Evolutionary conservation across 1,140 invertebrate genomes (phyloP).

Genomic region (Drosophila bipectinata): DNA sequence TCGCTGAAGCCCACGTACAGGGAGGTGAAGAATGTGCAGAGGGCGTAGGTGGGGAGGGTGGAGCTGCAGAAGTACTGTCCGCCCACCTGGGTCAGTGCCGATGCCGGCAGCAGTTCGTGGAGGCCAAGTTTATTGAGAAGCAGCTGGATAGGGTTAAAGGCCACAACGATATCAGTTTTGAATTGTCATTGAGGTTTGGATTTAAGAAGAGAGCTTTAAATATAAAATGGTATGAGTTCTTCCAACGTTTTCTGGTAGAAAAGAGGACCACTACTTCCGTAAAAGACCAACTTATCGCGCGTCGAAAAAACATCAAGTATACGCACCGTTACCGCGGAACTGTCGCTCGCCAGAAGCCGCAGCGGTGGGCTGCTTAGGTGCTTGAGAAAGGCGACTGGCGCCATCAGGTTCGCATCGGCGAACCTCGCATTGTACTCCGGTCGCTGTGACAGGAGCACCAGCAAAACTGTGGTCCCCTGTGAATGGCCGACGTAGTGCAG

Average conservation of each 20-base stretch:
- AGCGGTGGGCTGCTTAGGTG: conserved; percentile 81
- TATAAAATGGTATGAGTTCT: no score
- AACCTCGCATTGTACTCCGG: conserved; percentile 88
- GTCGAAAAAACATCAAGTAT: conserved; percentile 33
- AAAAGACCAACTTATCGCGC: not conserved
- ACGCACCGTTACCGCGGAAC: conserved; percentile 48
- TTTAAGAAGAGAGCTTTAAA: not conserved
- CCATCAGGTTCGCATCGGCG: conserved; percentile 86
- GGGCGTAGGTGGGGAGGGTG: conserved; percentile 58
- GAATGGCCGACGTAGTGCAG: conserved; percentile 88
- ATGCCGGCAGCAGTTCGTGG: conserved; percentile 66
- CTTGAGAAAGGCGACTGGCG: conserved; percentile 87
- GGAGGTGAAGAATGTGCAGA: conserved; percentile 66
- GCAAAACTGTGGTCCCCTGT: conserved; percentile 85
- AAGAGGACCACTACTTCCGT: no score
- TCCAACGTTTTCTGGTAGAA: no score
- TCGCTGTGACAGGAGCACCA: conserved; percentile 85
- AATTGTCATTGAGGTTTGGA: not conserved
- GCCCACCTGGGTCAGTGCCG: conserved; percentile 71
- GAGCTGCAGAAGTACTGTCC: conserved; percentile 58
- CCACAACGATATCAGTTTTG: conserved; percentile 4
- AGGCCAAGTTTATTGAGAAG: conserved; percentile 76
- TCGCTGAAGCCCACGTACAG: conserved; percentile 78
- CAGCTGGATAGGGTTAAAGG: conserved; percentile 31
- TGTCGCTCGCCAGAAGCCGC: conserved; percentile 54